Evolutionary conservation across 2,797 vertebrate genomes (phyloP), one percentile per base, ranked within the genome.

Genomic region (Acipenser oxyrinchus): DNA sequence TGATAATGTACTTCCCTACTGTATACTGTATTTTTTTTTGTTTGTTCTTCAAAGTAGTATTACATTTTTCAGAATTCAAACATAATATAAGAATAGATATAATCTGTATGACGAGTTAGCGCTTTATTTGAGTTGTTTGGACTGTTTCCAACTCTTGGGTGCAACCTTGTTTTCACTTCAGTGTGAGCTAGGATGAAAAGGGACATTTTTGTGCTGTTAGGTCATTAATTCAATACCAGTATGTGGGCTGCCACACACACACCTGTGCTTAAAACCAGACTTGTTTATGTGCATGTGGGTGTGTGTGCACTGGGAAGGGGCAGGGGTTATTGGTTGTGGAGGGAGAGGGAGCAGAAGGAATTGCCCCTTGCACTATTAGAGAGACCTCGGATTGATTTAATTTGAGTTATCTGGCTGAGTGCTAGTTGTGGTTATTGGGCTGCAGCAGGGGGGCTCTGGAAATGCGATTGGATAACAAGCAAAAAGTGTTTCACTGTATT

Each of bases 401-500:
- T 78, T 75, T 83, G 71, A 58, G 53, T 59, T 70, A 60, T 69
- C 10, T 66, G 68, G 60, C 69, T 60, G 69, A 69, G 51, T 48
- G 55, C 53, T 58, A 51, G 64, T 68, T 73, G 77, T 81, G 75
- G 78, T 76, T 78, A 76, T 72, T 74, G 76, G 77, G 82, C 83
- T 77, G 83, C 80, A 78, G 79, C 82, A 83, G 83, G 80, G 83
- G 83, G 82, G 71, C 57, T 63, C 74, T 74, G 73, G 76, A 74
- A 73, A 80, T 77, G 71, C 80, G 77, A 82, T 77, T 85, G 84
- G 81, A 84, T 88, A 92, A 87, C 79, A 80, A 85, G 82, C 70
- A 68, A 81, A 82, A 79, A 70, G 60, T 81, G 74, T 82, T 85
- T 85, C 77, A 76, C 79, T 77, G 73, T 84, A 76, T 79, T 77